These are phyloP conservation scores for Andricus grossulariae DNA, from an alignment of 1,140 invertebrate genomes.

Conservation along the genomic window DNA sequence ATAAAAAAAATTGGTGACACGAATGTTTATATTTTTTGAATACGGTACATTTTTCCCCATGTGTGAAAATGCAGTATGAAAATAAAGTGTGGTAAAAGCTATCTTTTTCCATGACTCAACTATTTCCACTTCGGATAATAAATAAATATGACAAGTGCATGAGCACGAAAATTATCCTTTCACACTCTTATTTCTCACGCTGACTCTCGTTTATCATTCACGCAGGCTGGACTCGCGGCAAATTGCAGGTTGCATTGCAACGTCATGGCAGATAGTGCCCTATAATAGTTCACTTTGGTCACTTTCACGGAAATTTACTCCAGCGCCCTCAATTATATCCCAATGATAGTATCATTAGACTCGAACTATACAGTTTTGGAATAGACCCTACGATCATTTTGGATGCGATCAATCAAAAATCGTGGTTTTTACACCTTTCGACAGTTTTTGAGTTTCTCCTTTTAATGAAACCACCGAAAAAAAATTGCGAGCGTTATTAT, in stretches of 20 bases:
- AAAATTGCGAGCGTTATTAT: too few species aligned
- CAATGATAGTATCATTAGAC: not conserved
- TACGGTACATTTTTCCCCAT: too few species aligned
- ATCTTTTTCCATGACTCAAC: too few species aligned
- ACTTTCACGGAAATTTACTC: not conserved
- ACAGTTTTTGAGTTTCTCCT: too few species aligned
- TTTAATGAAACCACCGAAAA: too few species aligned
- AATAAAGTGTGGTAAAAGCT: too few species aligned
- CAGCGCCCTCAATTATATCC: not conserved
- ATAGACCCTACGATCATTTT: not conserved
- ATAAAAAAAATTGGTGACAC: too few species aligned
- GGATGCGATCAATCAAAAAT: not conserved
- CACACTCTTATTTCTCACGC: constrained; percentile 6
- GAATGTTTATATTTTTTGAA: too few species aligned
- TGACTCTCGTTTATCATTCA: not conserved
- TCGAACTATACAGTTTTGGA: not conserved
- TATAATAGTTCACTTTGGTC: not conserved
- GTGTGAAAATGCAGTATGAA: too few species aligned
- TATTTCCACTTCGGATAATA: not conserved
- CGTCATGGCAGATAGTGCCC: not conserved
- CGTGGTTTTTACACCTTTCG: too few species aligned
- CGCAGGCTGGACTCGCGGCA: constrained; percentile 1
- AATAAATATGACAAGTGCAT: constrained; percentile 2
- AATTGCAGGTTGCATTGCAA: not conserved
- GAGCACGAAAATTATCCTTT: constrained; percentile 1